Percentiles rank a stretch among this genome's conserved stretches.
Evolutionary conservation across 1,140 invertebrate species (phyloP).

Genomic region (Sipha flava): DNA sequence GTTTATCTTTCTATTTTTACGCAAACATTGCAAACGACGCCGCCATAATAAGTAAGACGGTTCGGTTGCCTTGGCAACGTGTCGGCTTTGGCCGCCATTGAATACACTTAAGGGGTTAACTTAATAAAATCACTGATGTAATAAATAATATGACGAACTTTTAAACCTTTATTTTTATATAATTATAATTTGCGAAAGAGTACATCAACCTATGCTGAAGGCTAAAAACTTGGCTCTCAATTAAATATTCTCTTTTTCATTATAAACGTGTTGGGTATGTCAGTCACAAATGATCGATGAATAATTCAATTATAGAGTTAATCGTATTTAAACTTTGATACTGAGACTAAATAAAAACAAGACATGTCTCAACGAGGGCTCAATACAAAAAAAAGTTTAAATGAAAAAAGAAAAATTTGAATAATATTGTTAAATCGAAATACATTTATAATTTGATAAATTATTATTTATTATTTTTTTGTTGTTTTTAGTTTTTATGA

Average conservation of each 20-base stretch:
- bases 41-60: slow-evolving; percentile 24
- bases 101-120: slow-evolving; percentile 32
- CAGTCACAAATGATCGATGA: not conserved
- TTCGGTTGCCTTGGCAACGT: slow-evolving; percentile 4
- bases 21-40: slow-evolving; percentile 3
- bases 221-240: not conserved
- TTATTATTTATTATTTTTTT: no score
- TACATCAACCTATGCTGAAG: not conserved
- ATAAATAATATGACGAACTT: not conserved
- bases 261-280: not conserved
- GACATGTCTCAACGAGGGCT: no score
- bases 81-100: slow-evolving; percentile 19
- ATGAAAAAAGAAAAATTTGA: no score
- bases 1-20: not conserved
- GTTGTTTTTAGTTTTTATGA: no score
- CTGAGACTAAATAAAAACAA: not conserved
- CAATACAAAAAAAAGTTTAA: no score
- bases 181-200: not conserved
- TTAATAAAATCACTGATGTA: slow-evolving; percentile 30
- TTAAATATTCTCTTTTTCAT: not conserved
- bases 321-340: not conserved
- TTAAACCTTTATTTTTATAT: slow-evolving; percentile 16
- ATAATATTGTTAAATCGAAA: no score
- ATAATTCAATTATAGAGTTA: not conserved
- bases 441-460: no score